Evolutionary conservation across 2,113 vertebrate genomes (phyloP).

Genomic region (Chaetodon trifascialis): DNA sequence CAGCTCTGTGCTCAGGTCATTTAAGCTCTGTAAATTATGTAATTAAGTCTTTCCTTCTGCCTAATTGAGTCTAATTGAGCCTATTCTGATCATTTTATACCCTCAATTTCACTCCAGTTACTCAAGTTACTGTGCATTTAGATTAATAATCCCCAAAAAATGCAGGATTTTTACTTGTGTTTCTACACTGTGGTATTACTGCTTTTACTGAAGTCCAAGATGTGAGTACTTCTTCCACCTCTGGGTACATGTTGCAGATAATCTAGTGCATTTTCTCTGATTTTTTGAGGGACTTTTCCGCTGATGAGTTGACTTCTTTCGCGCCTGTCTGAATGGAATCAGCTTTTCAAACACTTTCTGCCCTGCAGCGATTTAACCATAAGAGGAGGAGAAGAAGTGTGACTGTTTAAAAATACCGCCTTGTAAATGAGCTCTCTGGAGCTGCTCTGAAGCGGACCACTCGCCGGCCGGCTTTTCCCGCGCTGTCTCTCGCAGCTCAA

Average conservation of each 20-base stretch:
- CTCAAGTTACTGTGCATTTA: not conserved
- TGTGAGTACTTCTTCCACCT: no score
- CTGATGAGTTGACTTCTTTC: not conserved
- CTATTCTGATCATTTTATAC: not conserved
- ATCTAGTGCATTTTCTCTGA: not conserved
- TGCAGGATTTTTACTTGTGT: no score
- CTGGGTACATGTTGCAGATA: not conserved
- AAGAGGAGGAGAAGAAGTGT: conserved; percentile 70
- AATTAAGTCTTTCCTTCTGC: conserved; percentile 1
- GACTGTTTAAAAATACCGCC: conserved; percentile 82
- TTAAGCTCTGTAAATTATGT: not conserved
- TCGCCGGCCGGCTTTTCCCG: conserved; percentile 6
- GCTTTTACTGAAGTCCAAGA: no score
- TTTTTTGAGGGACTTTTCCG: no score
- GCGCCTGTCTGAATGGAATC: not conserved
- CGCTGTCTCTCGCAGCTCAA: not conserved
- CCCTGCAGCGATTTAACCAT: conserved; percentile 72
- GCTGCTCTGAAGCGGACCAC: not conserved
- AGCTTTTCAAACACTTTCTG: conserved; percentile 51
- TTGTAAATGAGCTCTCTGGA: conserved; percentile 54
- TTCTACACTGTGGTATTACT: no score
- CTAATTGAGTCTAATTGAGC: not conserved
- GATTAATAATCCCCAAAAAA: no score
- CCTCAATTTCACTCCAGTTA: not conserved
- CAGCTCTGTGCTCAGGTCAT: not conserved